Base-by-base conservation (phyloP, 1,140 invertebrate genomes). In the Ooceraea biroi region DNA sequence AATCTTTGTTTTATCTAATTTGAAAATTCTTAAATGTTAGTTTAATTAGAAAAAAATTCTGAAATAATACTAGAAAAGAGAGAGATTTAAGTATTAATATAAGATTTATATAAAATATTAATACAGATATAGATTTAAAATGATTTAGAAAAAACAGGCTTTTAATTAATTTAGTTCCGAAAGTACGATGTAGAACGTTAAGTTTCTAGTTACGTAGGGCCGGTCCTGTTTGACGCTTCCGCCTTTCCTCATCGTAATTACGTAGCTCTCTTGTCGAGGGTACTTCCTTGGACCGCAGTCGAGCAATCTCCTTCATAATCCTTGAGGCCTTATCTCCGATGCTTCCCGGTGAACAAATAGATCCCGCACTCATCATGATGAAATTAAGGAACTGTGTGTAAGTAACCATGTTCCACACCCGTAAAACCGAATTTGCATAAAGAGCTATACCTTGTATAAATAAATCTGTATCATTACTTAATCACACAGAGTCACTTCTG, bases 311-410 rank as follows among this genome's bases (percentile, higher is more conserved):
- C 83, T 65, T 89, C 84, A 84, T 86, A 88, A 85, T 88, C 84
- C 68, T 82, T 44, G 41, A 57, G 48, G 61, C 48, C 88, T 87
- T 89, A 87, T 85, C 88, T 80, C 71, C 60, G 60, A 85, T 68
- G 83, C 66, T 92, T 87, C 89, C 89, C 89, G 66, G 74, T 83
- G 89, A 90, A 90, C 89, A 90, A 92, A 92, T 91, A 91, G 85
- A 89, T 89, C 88, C 84, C 22, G 84, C 86, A 87, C 87, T 88
- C 76, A 84, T 88, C 84, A 84, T 80, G 88, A 90, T 90, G 85
- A 91, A 93, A 92, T 92, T 90, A 91, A 91, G 89, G 88, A 88
- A 69, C 76, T 80, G 50, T 57, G 65, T 80, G 30, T 63, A 48
- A 58, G n/a, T 44, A 69, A 80, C 7, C 22, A 22, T 22, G 52